Conservation (phyloP, 23 tunicate species). For the Styela clava region DNA sequence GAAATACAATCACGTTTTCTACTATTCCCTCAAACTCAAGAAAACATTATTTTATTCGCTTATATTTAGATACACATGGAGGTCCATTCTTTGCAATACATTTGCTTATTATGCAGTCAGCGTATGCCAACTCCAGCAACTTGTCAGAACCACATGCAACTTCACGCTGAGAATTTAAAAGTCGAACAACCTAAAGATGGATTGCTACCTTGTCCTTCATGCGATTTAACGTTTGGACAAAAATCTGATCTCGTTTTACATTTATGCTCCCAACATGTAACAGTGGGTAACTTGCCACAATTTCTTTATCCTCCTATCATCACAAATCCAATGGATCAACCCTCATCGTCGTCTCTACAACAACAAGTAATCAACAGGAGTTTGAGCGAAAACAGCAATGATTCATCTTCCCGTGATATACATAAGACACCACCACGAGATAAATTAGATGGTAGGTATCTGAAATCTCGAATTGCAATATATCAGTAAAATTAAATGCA, state of each 20-base stretch:
- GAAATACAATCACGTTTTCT: too few species aligned
- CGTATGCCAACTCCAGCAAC: background rate
- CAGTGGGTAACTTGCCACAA: background rate
- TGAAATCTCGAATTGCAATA: too few species aligned
- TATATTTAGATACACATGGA: constrained; percentile 6
- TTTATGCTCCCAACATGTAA: background rate
- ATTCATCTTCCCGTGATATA: background rate
- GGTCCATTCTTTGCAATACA: background rate
- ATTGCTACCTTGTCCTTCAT: background rate
- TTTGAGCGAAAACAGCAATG: too few species aligned
- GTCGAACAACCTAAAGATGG: background rate
- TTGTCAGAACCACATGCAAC: constrained; percentile 5
- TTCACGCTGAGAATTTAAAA: background rate
- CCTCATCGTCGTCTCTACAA: background rate
- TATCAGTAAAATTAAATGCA: too few species aligned
- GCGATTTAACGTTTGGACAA: background rate
- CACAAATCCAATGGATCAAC: background rate
- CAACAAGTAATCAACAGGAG: background rate
- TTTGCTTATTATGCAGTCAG: background rate
- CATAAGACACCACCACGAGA: background rate
- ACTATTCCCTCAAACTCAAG: too few species aligned
- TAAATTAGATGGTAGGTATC: background rate
- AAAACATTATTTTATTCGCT: too few species aligned
- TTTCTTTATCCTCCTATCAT: background rate
- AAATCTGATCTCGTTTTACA: background rate